Base-by-base conservation (phyloP, 2,797 vertebrate species). In the Clarias platycephalus region DNA sequence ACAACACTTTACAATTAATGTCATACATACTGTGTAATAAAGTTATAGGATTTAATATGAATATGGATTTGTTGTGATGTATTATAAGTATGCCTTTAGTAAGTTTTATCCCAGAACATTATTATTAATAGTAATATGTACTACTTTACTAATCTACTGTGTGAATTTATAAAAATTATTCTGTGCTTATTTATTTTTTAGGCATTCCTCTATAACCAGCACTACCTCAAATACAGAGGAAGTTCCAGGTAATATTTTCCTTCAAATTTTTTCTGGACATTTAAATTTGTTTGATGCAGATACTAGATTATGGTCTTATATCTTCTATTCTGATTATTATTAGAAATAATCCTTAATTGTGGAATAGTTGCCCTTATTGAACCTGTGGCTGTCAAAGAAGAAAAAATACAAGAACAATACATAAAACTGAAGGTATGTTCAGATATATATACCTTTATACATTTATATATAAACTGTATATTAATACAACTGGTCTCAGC, bases 341-440 rank as follows among this genome's bases (percentile, higher is more conserved):
- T 40, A 89, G 88, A 82, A 67, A 83, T 84, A 60, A 67, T 24
- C 28, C 28, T 81, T 31, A 87, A 86, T 68, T 86, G 62, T 20
- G 85, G 28, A 64, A 66, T 53, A 55, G 76, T 77, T 3, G 15
- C 15, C 78, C 2, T 34, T 34, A 82, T 49, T 84, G 86, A 85
- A 85, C 28, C 34, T 66, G 77, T 64, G 75, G 87, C 12, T 7
- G 37, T 67, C 85, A 87, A 31, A 76, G 85, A 78, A 88, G 60
- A 90, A 64, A 85, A 62, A 84, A 85, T 10, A 87, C 81, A 90
- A 34, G 88, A 90, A 40, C 83, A 88, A 16, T 8, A 2, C 71
- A 85, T 91, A 34, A 88, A 88, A 74, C 71, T 90, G 86, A 53
- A 85, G 91, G 95, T 94, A 83, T 91, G 91, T 88, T 78, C 5